A percentile compares a stretch with the other conserved stretches of the same genome.
These are phyloP conservation scores for Limanda limanda DNA, from an alignment of 2,113 vertebrate species.

Conservation along the genomic window DNA sequence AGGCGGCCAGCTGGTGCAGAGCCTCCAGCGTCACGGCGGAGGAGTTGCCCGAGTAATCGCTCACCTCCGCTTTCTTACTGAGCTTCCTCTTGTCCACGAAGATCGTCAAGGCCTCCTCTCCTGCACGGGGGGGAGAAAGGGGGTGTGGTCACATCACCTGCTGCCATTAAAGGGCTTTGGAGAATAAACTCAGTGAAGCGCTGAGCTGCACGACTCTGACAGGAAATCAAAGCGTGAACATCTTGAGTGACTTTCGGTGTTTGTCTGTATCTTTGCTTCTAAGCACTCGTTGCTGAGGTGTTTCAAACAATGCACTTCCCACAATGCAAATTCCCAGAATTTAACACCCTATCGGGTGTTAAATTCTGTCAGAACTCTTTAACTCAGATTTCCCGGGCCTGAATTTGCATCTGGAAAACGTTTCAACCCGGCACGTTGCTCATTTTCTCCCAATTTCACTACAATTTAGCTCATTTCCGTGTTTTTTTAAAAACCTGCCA, in stretches of 20 bases:
- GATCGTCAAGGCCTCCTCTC: constrained; percentile 97
- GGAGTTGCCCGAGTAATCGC: constrained; percentile 86
- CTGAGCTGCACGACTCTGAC: not conserved
- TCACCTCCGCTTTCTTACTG: constrained; percentile 89
- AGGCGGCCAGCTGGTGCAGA: constrained; percentile 87
- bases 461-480: too few relatives aligned
- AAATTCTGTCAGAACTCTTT: not conserved
- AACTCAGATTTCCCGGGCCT: not conserved
- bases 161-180: not conserved
- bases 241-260: constrained; percentile 6
- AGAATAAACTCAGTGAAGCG: not conserved
- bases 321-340: too few relatives aligned
- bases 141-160: not conserved
- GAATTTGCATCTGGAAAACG: not conserved
- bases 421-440: not conserved
- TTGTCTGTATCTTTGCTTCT: not conserved
- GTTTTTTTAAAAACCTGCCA: not conserved
- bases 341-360: not conserved
- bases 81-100: constrained; percentile 98
- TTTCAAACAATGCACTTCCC: not conserved
- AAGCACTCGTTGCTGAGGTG: not conserved
- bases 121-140: constrained; percentile 68
- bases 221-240: constrained; percentile 28
- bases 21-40: constrained; percentile 85
- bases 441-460: not conserved